Conservation (phyloP, 2,888 invertebrate species). For the Corbicula japonica region DNA sequence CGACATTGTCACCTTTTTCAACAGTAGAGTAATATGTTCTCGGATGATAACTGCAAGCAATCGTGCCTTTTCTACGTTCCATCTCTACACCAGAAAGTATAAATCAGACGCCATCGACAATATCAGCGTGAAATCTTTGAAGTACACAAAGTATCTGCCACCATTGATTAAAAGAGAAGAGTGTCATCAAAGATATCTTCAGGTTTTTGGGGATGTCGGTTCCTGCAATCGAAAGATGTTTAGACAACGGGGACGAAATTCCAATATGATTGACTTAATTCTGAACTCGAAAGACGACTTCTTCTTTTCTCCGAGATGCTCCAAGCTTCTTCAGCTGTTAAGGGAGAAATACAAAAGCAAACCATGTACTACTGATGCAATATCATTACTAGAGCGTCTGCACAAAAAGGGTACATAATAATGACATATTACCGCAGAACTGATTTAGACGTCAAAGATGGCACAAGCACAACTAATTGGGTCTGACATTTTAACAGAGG, state of each 20-base stretch:
- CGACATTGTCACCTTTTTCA: conserved; percentile 16
- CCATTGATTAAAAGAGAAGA: conserved; percentile 8
- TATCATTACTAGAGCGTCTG: too few species aligned
- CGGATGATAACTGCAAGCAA: conserved; percentile 19
- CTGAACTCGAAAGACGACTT: conserved; percentile 30
- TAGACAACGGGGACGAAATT: conserved; percentile 22
- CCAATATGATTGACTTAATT: conserved; percentile 26
- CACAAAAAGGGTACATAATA: too few species aligned
- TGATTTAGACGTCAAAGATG: too few species aligned
- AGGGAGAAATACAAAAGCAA: not conserved
- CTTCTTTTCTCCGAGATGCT: not conserved
- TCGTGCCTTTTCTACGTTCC: conserved; percentile 6
- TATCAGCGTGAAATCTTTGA: conserved; percentile 17
- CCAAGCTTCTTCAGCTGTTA: not conserved
- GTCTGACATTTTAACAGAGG: too few species aligned
- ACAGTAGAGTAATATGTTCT: conserved; percentile 12
- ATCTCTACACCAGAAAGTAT: conserved; percentile 22
- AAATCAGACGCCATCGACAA: conserved; percentile 26
- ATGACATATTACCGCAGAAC: too few species aligned
- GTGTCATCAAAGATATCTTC: not conserved
- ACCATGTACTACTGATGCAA: conserved; percentile 7
- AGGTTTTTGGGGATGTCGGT: conserved; percentile 22
- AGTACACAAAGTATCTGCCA: conserved; percentile 2
- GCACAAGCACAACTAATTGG: too few species aligned
- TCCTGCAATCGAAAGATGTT: conserved; percentile 13